Evolutionary conservation across 2,113 vertebrate genomes (phyloP), one percentile per base, ranked within the genome.

Genomic region (Erinaceus europaeus): DNA sequence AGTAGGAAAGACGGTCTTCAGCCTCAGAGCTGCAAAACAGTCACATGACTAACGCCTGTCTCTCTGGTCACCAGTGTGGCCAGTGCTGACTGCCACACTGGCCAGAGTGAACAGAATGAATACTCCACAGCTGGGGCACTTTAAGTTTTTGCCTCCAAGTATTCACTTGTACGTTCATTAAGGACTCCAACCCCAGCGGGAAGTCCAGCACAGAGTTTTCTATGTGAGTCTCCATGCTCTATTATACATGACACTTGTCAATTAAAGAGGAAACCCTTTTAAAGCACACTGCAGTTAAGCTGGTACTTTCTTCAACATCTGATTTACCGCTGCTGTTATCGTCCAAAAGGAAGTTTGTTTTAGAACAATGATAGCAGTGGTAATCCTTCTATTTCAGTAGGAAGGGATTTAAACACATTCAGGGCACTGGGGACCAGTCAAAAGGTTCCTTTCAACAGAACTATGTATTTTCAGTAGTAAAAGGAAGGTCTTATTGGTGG

Each of bases 401-500:
- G 57, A 94, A 96, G 95, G 96, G 90, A 96, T 96, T 97, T 97
- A 96, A 93, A 89, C 93, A 94, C 94, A 96, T 92, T 96, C 96
- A 95, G 93, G 94, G 91, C 93, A 85, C 91, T 90, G 55, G 32
- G 96, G 94, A 96, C 95, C 92, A 40, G 96, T 95, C 94, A 97
- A 95, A 97, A 95, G 96, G 92, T 73, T 85, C 94, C 96, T 95
- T 95, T 97, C 97, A 95, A 86, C 94, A 96, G 91, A 95, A 94
- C 95, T 95, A 95, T 94, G 93, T 96, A 95, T 96, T 96, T 96
- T 96, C 95, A 93, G 93, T 91, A 91, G 90, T 94, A 96, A 96
- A 94, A 94, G 90, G 95, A 96, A 92, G 90, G 94, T 93, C 91
- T 95, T 90, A 74, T 88, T 86, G 85, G 91, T 92, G 94, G 95